Evolutionary conservation across 1,140 invertebrate genomes (phyloP), one percentile per base, ranked within the genome.

Genomic region (Lepeophtheirus salmonis): DNA sequence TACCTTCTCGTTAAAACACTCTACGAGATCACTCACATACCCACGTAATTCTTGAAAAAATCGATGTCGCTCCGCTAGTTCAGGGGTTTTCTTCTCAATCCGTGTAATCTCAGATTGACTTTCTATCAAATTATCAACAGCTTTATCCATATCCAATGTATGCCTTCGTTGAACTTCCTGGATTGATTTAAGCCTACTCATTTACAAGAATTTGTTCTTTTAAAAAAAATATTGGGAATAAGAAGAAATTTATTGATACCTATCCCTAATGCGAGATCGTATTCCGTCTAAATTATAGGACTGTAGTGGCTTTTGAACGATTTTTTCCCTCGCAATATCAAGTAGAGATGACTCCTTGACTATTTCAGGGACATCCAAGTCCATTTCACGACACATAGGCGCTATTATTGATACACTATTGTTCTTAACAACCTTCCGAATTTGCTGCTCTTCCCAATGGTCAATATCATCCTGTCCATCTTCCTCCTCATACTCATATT

Each of bases 31-130:
- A 67, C 83, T 86, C 69, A 95, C 80, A 81, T 92, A 96, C 69
- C 86, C 85, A 72, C 88, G 82, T 67, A 90, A 81, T 76, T 91
- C 86, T 79, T 95, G 90, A 77, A 90, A 94, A 74, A 90, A 88
- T 69, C 79, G 77, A 78, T 89, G 94, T 68, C 80, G 79, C 63
- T 78, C 75, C 64, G 80, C 83, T 65, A 83, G 78, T 64, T 74
- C 74, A 49, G 80, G 83, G 58, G 74, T 81, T 65, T 77, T 77
- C 3, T 16, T 25, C 20, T 63, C 48, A 1, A 63, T 20, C 50
- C 61, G n/a, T 20, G 25, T 13, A 61, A 63, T 63, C 20, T 51
- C 49, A 6, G 60, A 52, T 56, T 63, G 61, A 56, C 62, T 63
- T 6, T 20, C 17, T 3, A 63, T 50, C 17, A 63, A 49, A 49